phyloP scores from a whole-genome alignment of 2,888 invertebrate species.

The Cerastis leucographa region DNA sequence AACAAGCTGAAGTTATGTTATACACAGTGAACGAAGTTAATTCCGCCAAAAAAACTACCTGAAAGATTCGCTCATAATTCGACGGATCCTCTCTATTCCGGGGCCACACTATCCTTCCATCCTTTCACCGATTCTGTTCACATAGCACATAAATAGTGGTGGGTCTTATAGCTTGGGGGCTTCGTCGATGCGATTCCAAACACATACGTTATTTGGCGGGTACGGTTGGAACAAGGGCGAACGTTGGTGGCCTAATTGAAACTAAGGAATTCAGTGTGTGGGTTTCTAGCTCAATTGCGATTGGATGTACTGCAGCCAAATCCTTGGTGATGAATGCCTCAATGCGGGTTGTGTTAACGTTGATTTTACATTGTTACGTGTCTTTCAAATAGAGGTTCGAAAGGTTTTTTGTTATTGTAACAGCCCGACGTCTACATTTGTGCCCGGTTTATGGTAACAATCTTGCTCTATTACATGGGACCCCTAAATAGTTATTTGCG shows the following conservation, averaged over 20 bases:
- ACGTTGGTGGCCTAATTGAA: conserved; percentile 68
- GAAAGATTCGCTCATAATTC: conserved; percentile 54
- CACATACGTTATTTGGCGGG: conserved; percentile 68
- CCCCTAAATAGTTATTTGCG: not conserved
- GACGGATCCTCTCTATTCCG: conserved; percentile 39
- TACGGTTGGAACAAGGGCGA: conserved; percentile 58
- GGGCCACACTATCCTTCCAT: conserved; percentile 40
- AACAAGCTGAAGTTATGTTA: not conserved
- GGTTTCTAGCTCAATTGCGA: conserved; percentile 40
- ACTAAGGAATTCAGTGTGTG: conserved; percentile 67
- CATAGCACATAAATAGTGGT: conserved; percentile 68
- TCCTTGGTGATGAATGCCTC: conserved; percentile 45
- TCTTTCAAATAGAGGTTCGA: not conserved
- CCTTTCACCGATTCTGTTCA: conserved; percentile 63
- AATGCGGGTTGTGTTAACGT: conserved; percentile 23
- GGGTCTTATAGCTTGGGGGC: conserved; percentile 59
- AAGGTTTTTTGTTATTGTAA: not conserved
- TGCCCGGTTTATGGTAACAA: not conserved
- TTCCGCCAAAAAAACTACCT: conserved; percentile 36
- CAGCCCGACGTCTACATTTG: not conserved
- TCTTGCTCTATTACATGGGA: not conserved
- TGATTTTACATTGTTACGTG: conserved; percentile 18
- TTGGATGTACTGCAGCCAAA: conserved; percentile 52
- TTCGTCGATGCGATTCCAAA: conserved; percentile 62
- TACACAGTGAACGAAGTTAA: conserved; percentile 31